Evolutionary conservation across 2,113 vertebrate genomes (phyloP).

Genomic region (Zosterops borbonicus): DNA sequence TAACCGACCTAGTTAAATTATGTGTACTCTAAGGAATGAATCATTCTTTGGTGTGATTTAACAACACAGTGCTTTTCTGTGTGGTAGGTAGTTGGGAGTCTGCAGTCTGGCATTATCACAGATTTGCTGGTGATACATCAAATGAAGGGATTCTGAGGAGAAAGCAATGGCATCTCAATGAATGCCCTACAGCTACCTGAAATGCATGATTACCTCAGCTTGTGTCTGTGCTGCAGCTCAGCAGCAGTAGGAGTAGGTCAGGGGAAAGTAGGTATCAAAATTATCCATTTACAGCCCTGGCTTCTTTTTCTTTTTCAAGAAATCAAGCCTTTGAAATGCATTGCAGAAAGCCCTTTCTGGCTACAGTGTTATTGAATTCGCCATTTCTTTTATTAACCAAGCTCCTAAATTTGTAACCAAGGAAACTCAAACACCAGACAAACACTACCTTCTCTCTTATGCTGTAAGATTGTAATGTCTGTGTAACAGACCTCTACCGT

Average conservation of each 20-base stretch:
- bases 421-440: not conserved
- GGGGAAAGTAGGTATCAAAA: constrained; percentile 27
- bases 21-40: not conserved
- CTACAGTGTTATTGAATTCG: not conserved
- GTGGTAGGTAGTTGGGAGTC: not conserved
- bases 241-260: not conserved
- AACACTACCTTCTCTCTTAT: not conserved
- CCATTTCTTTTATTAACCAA: constrained; percentile 13
- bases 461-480: not conserved
- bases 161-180: not conserved
- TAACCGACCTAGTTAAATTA: not conserved
- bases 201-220: not conserved
- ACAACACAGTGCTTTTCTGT: not conserved
- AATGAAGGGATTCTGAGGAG: not conserved
- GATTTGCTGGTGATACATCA: not conserved
- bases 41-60: not conserved
- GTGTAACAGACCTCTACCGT: not conserved
- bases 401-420: constrained; percentile 52
- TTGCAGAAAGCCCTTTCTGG: not conserved
- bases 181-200: not conserved
- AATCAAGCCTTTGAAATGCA: not conserved
- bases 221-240: not conserved
- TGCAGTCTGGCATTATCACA: not conserved
- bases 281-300: not conserved
- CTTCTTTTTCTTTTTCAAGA: not conserved